These are phyloP conservation scores for Hemichromis elongatus DNA, from an alignment of 2,113 vertebrate species.

Conservation along the genomic window DNA sequence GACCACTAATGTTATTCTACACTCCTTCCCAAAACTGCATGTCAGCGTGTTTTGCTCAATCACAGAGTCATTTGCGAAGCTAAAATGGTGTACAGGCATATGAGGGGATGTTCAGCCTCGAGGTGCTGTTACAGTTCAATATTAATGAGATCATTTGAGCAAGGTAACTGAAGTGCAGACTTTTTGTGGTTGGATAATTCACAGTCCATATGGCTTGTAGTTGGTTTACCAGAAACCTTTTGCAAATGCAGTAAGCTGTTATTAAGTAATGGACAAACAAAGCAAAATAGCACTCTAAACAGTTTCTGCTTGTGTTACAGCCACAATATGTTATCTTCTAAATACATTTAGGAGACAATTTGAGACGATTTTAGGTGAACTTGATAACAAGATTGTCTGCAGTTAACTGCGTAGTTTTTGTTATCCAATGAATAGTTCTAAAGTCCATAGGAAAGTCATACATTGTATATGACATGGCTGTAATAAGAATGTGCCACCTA, in stretches of 20 bases:
- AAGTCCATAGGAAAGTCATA: not conserved
- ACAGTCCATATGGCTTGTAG: conserved; percentile 17
- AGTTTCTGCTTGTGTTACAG: not conserved
- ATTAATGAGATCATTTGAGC: conserved; percentile 49
- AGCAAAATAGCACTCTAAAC: conserved; percentile 3
- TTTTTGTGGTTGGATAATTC: conserved; percentile 47
- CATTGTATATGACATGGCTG: not conserved
- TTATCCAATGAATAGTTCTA: not conserved
- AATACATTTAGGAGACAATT: not conserved
- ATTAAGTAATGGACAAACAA: conserved; percentile 1
- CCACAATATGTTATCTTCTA: not conserved
- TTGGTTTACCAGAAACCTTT: conserved; percentile 45
- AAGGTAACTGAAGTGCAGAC: conserved; percentile 24
- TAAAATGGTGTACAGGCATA: conserved; percentile 29
- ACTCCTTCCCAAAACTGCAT: conserved; percentile 25
- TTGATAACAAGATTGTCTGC: not conserved
- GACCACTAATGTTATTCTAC: conserved; percentile 49
- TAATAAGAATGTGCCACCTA: not conserved
- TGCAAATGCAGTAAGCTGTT: conserved; percentile 10
- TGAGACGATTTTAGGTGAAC: not conserved
- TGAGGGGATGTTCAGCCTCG: conserved; percentile 23
- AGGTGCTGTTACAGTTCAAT: conserved; percentile 49
- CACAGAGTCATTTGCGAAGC: conserved; percentile 31
- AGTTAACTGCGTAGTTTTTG: not conserved
- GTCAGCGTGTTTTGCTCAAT: conserved; percentile 64